A percentile compares a stretch with the other conserved stretches of the same genome.
These are phyloP conservation scores for Agrilus mali DNA, from an alignment of 2,888 invertebrate species.

Conservation along the genomic window DNA sequence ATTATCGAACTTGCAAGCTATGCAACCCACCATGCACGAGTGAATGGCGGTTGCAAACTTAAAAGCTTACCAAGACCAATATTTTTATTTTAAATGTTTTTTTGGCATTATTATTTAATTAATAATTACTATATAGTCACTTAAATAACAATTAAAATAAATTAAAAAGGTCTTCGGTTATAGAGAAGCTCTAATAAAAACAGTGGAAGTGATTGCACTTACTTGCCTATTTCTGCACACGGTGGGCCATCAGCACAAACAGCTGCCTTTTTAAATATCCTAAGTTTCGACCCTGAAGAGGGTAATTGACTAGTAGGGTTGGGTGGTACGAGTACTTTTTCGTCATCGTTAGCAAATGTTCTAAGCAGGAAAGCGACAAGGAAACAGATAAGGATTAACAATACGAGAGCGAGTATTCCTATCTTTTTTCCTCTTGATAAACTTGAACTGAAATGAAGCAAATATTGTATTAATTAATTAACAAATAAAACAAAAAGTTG, in stretches of 20 bases:
- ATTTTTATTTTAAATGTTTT: too few species aligned
- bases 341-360: constrained; percentile 12
- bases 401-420: constrained; percentile 10
- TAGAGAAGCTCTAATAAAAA: not conserved
- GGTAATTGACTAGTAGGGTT: constrained; percentile 51
- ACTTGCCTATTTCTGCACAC: constrained; percentile 72
- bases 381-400: constrained; percentile 17
- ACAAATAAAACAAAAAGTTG: too few species aligned
- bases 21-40: too few species aligned
- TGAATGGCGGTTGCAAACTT: too few species aligned
- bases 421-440: constrained; percentile 12
- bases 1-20: too few species aligned
- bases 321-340: constrained; percentile 39
- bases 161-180: too few species aligned
- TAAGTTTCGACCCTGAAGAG: constrained; percentile 54
- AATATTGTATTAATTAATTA: not conserved
- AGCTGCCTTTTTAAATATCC: constrained; percentile 53
- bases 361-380: constrained; percentile 19
- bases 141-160: too few species aligned
- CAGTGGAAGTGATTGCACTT: constrained; percentile 18
- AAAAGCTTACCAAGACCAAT: too few species aligned
- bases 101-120: too few species aligned
- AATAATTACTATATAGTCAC: too few species aligned
- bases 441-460: constrained; percentile 16
- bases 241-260: constrained; percentile 65